These are phyloP conservation scores for Petaurus breviceps DNA, from an alignment of 2,113 vertebrate species.

Conservation along the genomic window DNA sequence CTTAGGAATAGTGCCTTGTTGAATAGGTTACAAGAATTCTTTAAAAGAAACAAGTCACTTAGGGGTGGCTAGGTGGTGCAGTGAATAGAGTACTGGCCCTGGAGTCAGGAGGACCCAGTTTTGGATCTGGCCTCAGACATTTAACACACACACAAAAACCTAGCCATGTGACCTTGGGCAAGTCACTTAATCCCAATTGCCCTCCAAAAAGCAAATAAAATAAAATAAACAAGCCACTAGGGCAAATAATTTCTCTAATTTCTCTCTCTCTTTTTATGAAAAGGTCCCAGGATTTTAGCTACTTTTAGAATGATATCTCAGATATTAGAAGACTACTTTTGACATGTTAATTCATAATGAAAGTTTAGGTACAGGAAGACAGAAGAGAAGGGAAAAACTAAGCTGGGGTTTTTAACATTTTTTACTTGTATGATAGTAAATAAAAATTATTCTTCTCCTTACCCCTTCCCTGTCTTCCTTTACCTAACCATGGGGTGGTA, in stretches of 20 bases:
- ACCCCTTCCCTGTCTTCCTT: neutral
- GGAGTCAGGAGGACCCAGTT: no score
- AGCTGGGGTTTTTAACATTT: neutral
- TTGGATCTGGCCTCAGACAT: no score
- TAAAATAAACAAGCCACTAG: neutral
- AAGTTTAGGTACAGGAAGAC: neutral
- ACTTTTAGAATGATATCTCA: neutral
- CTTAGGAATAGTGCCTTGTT: neutral
- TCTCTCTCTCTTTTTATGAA: neutral
- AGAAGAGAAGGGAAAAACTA: conserved; percentile 1
- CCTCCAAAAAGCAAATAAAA: no score
- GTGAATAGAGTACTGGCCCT: no score
- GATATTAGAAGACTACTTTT: neutral
- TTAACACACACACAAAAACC: no score
- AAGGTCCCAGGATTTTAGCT: neutral
- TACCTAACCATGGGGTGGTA: neutral
- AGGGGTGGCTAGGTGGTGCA: no score
- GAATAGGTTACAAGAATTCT: neutral
- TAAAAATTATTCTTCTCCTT: neutral
- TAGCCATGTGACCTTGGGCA: no score
- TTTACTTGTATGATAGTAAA: neutral
- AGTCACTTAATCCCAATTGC: no score
- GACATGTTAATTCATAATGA: neutral
- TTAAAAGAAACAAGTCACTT: neutral
- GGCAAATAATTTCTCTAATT: neutral